Base-by-base conservation (phyloP, 2,888 invertebrate genomes). In the Melinopterus prodromus region DNA sequence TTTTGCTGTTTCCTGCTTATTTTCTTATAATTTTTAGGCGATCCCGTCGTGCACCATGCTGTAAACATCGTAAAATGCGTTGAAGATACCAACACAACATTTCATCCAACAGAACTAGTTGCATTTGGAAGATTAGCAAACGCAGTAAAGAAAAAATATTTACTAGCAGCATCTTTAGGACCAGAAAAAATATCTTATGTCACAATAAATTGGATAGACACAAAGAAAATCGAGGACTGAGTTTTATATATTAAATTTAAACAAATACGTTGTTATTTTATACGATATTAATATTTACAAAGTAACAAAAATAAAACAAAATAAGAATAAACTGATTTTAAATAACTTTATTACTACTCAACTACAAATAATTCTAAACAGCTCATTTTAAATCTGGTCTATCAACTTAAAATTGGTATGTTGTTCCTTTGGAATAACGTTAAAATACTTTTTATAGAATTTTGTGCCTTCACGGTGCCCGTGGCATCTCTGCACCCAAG, bases 401-500 rank as follows among this genome's bases (percentile, higher is more conserved):
- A 96, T 90, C 77, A 97, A 90, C 86, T 93, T 95, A 87, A 98
- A 98, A 84, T 93, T 92, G 79, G 93, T 92, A 87, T 96, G 96
- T 83, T 97, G 94, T 36, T 93, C 92, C 81, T 94, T 90, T 0
- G 97, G 94, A 84, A 98, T 91, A 69, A 98, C 92, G 90, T 98
- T 95, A 84, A 93, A 96, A 87, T 97, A 96, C 86, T 97, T 97
- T 88, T 97, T 98, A 85, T 93, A 93, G 82, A 97, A 94, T 0
- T 90, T 91, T 84, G 93, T 92, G 0, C 92, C 90, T 85, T 93
- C 90, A 79, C 95, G 90, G 0, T 93, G 93, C 0, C 90, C 90
- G 87, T 95, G 94, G 86, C 92, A 88, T 81, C 92, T 89, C 86
- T 93, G 91, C 38, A 96, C 91, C 94, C 96, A 95, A 0, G 92